These are phyloP conservation scores for Noctilio leporinus DNA, from an alignment of 2,113 vertebrate genomes.

Conservation along the genomic window DNA sequence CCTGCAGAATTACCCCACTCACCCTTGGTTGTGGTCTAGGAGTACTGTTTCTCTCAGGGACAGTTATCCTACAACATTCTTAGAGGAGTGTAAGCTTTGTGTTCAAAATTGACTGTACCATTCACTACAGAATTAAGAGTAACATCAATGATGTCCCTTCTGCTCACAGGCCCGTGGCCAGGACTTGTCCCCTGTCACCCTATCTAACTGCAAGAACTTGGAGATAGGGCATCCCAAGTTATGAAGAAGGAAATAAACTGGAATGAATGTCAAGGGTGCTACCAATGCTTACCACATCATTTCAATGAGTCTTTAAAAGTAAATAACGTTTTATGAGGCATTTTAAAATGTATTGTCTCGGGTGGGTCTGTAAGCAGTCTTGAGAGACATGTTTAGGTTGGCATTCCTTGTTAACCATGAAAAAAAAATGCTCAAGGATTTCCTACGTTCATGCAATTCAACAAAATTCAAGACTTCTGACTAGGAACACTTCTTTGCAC, in stretches of 20 bases:
- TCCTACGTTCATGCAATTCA: neutral
- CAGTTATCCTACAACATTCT: neutral
- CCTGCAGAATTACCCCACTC: neutral
- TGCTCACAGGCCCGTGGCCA: neutral
- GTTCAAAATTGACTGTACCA: neutral
- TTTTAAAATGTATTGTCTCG: neutral
- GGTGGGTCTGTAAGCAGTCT: neutral
- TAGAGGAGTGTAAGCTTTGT: neutral
- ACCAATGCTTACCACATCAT: neutral
- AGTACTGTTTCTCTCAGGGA: neutral
- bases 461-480: neutral
- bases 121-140: neutral
- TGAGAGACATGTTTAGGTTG: neutral
- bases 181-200: neutral
- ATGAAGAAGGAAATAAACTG: neutral
- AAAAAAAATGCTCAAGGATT: neutral
- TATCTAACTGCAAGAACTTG: neutral
- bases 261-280: too few relatives aligned
- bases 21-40: too few relatives aligned
- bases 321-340: neutral
- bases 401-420: neutral
- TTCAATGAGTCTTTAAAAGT: neutral
- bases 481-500: neutral
- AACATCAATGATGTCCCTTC: neutral
- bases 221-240: rapidly evolving